These are phyloP conservation scores for Tigriopus californicus DNA, from an alignment of 2,888 invertebrate genomes.

Conservation along the genomic window DNA sequence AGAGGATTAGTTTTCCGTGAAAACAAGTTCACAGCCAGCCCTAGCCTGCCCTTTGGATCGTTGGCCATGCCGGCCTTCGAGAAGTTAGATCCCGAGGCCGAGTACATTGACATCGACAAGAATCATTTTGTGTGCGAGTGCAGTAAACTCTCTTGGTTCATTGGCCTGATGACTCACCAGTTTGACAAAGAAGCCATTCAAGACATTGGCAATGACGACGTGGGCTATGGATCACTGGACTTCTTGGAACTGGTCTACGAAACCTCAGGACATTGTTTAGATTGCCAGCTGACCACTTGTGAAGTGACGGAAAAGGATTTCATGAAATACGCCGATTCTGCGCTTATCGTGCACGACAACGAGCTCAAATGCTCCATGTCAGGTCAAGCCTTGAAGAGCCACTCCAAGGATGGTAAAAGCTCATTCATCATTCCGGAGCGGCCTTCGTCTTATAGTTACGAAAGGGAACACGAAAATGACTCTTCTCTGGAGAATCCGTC, in stretches of 20 bases:
- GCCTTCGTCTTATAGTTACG: too few relatives aligned
- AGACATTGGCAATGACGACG: background rate
- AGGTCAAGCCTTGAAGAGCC: background rate
- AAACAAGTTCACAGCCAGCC: background rate
- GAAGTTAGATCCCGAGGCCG: background rate
- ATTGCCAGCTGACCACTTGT: background rate
- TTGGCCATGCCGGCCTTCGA: conserved; percentile 2
- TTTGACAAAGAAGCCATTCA: background rate
- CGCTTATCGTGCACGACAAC: background rate
- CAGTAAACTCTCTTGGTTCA: background rate
- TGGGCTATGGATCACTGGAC: background rate
- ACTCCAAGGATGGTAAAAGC: background rate
- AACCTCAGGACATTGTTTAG: background rate
- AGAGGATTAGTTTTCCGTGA: background rate
- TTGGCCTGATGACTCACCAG: background rate
- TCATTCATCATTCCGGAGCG: too few relatives aligned
- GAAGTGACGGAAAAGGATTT: background rate
- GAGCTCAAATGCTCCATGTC: background rate
- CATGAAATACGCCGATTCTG: background rate
- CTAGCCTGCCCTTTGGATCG: background rate
- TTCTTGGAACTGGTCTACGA: background rate
- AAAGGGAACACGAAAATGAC: too few relatives aligned
- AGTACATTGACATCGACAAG: background rate
- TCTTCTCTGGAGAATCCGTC: too few relatives aligned
- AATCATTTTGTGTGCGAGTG: conserved; percentile 8